Conservation (phyloP, 2,113 vertebrate genomes). For the Gopherus evgoodei region DNA sequence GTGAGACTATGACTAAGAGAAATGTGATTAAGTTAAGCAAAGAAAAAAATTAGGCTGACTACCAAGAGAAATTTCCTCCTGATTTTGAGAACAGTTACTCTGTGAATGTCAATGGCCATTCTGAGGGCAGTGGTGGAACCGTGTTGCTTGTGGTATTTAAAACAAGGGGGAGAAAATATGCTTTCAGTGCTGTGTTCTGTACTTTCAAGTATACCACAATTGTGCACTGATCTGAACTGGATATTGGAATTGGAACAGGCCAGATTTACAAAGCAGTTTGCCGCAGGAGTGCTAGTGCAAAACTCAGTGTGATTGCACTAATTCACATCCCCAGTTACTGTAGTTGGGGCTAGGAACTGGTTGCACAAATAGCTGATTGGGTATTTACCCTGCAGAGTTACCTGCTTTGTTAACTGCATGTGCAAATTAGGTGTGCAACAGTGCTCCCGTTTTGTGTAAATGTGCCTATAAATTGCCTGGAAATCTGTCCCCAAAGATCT, state of each 20-base stretch:
- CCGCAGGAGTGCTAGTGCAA: conserved; percentile 48
- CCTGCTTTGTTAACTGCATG: conserved; percentile 49
- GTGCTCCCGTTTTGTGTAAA: conserved; percentile 47
- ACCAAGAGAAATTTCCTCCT: conserved; percentile 23
- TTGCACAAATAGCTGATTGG: conserved; percentile 61
- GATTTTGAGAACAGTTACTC: not conserved
- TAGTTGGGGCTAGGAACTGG: conserved; percentile 53
- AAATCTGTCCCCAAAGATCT: conserved; percentile 66
- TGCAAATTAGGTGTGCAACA: conserved; percentile 38
- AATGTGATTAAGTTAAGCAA: conserved; percentile 42
- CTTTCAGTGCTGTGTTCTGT: conserved; percentile 25
- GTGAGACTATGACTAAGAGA: conserved; percentile 50
- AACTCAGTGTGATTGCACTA: conserved; percentile 44
- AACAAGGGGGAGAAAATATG: not conserved
- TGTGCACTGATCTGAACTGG: conserved; percentile 36
- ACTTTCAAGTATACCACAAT: conserved; percentile 19
- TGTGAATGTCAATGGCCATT: not conserved
- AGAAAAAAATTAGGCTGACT: conserved; percentile 45
- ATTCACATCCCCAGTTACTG: conserved; percentile 54
- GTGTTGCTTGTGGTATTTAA: not conserved
- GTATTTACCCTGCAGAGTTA: conserved; percentile 51
- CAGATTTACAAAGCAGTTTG: conserved; percentile 48
- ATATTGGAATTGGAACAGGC: conserved; percentile 40
- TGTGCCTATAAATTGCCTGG: conserved; percentile 38
- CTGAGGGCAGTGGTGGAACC: not conserved